A percentile compares a stretch with the other conserved stretches of the same genome.
phyloP scores from a whole-genome alignment of 1,140 invertebrate species.

The Liolophura sinensis region DNA sequence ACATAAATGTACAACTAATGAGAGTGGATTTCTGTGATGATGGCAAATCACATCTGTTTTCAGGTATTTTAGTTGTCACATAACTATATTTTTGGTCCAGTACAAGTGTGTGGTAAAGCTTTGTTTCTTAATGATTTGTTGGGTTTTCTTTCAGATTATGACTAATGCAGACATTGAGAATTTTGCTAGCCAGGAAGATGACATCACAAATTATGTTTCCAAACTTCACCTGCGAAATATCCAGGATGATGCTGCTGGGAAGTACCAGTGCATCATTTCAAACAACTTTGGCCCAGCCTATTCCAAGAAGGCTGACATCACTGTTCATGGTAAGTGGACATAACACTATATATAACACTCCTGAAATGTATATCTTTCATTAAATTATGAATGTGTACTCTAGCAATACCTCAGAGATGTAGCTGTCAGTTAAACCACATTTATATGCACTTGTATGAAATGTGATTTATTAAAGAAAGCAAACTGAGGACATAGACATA shows the following conservation, averaged over 20 bases:
- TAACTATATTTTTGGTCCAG: background rate
- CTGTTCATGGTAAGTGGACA: slow-evolving; percentile 71
- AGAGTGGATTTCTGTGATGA: background rate
- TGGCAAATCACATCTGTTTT: background rate
- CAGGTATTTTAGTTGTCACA: background rate
- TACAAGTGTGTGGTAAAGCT: background rate
- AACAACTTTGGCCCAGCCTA: slow-evolving; percentile 90
- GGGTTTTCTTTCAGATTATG: slow-evolving; percentile 24
- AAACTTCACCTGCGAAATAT: slow-evolving; percentile 74
- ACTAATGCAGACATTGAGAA: slow-evolving; percentile 35
- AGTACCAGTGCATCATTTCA: slow-evolving; percentile 90
- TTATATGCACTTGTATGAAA: background rate
- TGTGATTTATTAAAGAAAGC: background rate
- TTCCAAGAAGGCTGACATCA: slow-evolving; percentile 82
- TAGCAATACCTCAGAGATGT: background rate
- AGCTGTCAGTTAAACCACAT: background rate
- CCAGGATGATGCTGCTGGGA: slow-evolving; percentile 76
- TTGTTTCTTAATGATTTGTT: slow-evolving; percentile 7
- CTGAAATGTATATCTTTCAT: background rate
- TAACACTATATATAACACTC: background rate
- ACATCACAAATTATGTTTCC: slow-evolving; percentile 63
- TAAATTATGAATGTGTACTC: background rate
- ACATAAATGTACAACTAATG: background rate
- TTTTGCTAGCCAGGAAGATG: slow-evolving; percentile 35
- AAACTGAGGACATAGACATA: background rate